Base-by-base conservation (phyloP, 1,140 invertebrate genomes). In the Ladona fulva region DNA sequence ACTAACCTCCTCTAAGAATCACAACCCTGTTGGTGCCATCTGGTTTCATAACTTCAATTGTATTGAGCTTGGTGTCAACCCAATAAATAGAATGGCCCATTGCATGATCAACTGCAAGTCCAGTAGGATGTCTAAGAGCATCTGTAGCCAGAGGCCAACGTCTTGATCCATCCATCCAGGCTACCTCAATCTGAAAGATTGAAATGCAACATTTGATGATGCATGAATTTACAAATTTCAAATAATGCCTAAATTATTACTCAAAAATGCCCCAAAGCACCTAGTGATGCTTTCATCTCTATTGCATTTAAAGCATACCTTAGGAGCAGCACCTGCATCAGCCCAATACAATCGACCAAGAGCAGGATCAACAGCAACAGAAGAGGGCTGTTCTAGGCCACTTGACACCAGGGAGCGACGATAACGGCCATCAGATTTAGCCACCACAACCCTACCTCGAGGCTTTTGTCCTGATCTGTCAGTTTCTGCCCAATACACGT, bases 161-260 rank as follows among this genome's bases (percentile, higher is more conserved):
- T 82, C 94, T 93, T 0, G 91, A 93, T 0, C 97, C 97, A 82
- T 98, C 97, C 95, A 99, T 97, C 96, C 96, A 98, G 16, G 94
- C 90, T 0, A 92, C 90, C 84, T 97, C 95, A 77, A 97, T 96
- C 83, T 66, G 14, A 12, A 1, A 22, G 81, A 44, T 29, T 76
- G 19, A 77, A 75, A 59, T 78, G 77, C 66, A 78, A 74, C 74
- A 76, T 78, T n/a, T 22, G 19, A 14, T 37, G 29, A 5, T 37
- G 1, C 29, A 37, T n/a, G n/a, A 37, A 37, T 8, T 5, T 37
- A 37, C 29, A 1, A 5, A 1, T 37, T 37, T 1, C 1, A 8
- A 37, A 37, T 66, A 66, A 19, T 12, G 12, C 52, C n/a, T 6
- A 19, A 16, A 66, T 3, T 66, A 66, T 19, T 66, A 66, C 12